Evolutionary conservation across 2,888 invertebrate species (phyloP), one percentile per base, ranked within the genome.

Genomic region (Lepidonotus clava): DNA sequence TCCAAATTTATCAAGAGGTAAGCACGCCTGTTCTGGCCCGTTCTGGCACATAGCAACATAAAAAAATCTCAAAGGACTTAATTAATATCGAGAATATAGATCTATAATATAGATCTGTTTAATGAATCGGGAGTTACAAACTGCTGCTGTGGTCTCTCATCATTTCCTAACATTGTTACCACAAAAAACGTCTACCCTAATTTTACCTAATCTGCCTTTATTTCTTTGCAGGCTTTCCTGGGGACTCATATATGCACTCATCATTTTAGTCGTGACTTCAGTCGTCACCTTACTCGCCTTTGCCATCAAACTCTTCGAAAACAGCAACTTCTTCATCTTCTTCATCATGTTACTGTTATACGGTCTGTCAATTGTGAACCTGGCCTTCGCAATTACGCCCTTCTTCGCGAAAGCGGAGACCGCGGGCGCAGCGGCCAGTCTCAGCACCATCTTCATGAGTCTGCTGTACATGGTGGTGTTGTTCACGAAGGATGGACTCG

Each of bases 331-430:
- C 92, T 95, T 97, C 89, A 95, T 97, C 67, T 96, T 97, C 91
- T 97, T 97, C 93, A 94, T 97, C 76, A 94, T 97, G 92, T 96
- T 97, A 92, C 95, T 97, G 87, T 95, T 97, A 53, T 97, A 97
- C 93, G 97, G 97, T 28, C 95, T 97, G 89, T 96, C 97, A 5
- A 96, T 97, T 84, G 97, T 97, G 90, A 96, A 97, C 93, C 96
- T 97, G 90, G 96, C 96, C 71, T 97, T 97, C 92, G 96, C 97
- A 96, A 95, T 97, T 88, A 97, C 97, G 0, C 97, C 97, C 0
- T 97, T 97, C 95, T 97, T 97, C 94, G 97, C 97, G 91, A 97
- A 96, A 92, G 96, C 93, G 2, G 87, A 89, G 87, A 85, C 71
- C 87, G 97, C 97, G 0, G 97, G 97, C 56, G 96, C 96, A 89